Conservation (phyloP, 2,888 invertebrate genomes). For the Epirrhoe tristata region DNA sequence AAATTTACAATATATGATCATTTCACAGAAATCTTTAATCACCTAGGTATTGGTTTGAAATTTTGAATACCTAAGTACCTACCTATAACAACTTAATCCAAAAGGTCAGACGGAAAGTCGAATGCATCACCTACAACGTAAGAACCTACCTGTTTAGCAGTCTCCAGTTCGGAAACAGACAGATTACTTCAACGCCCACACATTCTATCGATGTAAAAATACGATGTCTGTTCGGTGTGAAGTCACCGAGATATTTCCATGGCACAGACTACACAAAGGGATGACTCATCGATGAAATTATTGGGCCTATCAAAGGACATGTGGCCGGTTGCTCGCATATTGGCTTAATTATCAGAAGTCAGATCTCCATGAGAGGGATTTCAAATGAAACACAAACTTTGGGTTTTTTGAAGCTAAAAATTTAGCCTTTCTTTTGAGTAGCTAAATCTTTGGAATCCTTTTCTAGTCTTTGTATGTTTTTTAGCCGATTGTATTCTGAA, state of each 20-base stretch:
- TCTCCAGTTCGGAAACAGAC: slow-evolving; percentile 48
- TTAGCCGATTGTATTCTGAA: too few relatives aligned
- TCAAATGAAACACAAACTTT: neutral
- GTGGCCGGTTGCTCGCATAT: slow-evolving; percentile 35
- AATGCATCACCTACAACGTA: slow-evolving; percentile 22
- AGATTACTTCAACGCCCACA: slow-evolving; percentile 53
- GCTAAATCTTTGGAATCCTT: too few relatives aligned
- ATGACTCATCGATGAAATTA: slow-evolving; percentile 74
- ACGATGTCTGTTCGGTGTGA: slow-evolving; percentile 50
- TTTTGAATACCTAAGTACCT: too few relatives aligned
- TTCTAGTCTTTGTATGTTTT: too few relatives aligned
- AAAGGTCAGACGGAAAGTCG: slow-evolving; percentile 26
- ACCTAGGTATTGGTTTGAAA: too few relatives aligned
- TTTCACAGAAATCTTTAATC: too few relatives aligned
- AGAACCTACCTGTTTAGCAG: slow-evolving; percentile 32
- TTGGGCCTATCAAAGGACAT: slow-evolving; percentile 62
- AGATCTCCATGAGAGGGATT: neutral
- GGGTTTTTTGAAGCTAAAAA: too few relatives aligned
- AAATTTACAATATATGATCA: too few relatives aligned
- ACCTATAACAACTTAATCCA: neutral
- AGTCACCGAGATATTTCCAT: slow-evolving; percentile 52
- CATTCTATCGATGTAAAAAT: slow-evolving; percentile 54
- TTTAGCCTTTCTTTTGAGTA: too few relatives aligned
- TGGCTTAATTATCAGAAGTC: neutral
- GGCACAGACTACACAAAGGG: slow-evolving; percentile 64